Conservation (phyloP, 2,888 invertebrate genomes). For the Eristalinus sepulchralis region DNA sequence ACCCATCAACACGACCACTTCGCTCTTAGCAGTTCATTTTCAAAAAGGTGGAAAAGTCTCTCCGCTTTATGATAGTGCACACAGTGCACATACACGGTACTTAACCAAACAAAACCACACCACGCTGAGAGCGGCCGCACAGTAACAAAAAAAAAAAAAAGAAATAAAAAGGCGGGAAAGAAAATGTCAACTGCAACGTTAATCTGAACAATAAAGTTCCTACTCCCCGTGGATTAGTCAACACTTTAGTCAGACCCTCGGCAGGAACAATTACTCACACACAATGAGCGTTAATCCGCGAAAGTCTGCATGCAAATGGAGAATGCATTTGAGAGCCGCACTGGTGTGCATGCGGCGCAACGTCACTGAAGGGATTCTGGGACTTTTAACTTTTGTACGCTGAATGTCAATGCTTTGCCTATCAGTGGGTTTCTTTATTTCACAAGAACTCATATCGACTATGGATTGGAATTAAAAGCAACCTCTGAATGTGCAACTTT, state of each 20-base stretch:
- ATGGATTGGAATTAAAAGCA: no score
- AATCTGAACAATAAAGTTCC: constrained; percentile 67
- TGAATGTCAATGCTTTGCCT: background rate
- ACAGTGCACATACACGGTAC: constrained; percentile 36
- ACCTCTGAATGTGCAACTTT: no score
- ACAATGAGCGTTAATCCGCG: constrained; percentile 67
- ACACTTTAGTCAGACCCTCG: constrained; percentile 61
- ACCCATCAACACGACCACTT: constrained; percentile 38
- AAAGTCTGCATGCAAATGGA: constrained; percentile 62
- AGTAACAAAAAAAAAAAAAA: background rate
- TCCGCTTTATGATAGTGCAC: constrained; percentile 52
- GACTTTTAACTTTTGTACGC: constrained; percentile 20
- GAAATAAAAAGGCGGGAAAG: background rate
- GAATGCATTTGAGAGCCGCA: constrained; percentile 33
- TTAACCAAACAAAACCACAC: constrained; percentile 65
- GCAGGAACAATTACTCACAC: constrained; percentile 64
- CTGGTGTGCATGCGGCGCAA: background rate
- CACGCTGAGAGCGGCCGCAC: constrained; percentile 1
- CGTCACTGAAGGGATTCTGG: constrained; percentile 4
- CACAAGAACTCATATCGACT: no score
- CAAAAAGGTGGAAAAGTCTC: constrained; percentile 54
- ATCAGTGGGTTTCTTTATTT: background rate
- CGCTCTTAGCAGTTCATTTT: constrained; percentile 34
- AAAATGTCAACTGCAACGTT: constrained; percentile 54
- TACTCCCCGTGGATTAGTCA: constrained; percentile 64